phyloP scores from a whole-genome alignment of 2,113 vertebrate species.

The Polypterus bichir region DNA sequence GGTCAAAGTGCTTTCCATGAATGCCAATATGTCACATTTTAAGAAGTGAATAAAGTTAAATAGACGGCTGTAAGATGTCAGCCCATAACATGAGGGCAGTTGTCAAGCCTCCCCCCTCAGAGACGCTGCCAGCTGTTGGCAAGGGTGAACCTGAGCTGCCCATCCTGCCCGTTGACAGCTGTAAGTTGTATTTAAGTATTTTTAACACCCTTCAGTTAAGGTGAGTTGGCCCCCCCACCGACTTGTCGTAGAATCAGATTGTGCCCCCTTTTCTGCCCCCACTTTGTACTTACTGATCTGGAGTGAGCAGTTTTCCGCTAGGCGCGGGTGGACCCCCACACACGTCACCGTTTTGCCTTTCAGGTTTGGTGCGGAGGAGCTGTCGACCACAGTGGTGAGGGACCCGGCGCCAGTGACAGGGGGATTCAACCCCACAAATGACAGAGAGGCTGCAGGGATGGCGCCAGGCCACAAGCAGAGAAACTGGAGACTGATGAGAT shows the following conservation, averaged over 20 bases:
- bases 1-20: too few relatives aligned
- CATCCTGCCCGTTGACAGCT: too few relatives aligned
- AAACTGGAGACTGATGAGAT: constrained; percentile 28
- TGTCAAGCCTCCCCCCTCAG: too few relatives aligned
- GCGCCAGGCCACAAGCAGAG: constrained; percentile 35
- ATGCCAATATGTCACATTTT: too few relatives aligned
- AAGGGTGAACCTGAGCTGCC: too few relatives aligned
- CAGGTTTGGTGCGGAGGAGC: constrained; percentile 14
- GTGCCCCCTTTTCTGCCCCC: background rate
- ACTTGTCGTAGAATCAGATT: background rate
- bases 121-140: too few relatives aligned
- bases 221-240: too few relatives aligned
- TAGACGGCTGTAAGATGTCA: too few relatives aligned
- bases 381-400: constrained; percentile 20
- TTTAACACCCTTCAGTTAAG: too few relatives aligned
- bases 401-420: constrained; percentile 15
- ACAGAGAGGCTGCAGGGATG: constrained; percentile 26
- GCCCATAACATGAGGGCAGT: too few relatives aligned
- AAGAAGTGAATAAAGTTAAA: too few relatives aligned
- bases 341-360: constrained; percentile 27
- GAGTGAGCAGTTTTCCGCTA: constrained; percentile 23
- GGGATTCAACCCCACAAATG: constrained; percentile 28
- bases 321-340: constrained; percentile 22
- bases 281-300: constrained; percentile 28
- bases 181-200: too few relatives aligned